Base-by-base conservation (phyloP, 2,797 vertebrate species). In the Sciaenops ocellatus region DNA sequence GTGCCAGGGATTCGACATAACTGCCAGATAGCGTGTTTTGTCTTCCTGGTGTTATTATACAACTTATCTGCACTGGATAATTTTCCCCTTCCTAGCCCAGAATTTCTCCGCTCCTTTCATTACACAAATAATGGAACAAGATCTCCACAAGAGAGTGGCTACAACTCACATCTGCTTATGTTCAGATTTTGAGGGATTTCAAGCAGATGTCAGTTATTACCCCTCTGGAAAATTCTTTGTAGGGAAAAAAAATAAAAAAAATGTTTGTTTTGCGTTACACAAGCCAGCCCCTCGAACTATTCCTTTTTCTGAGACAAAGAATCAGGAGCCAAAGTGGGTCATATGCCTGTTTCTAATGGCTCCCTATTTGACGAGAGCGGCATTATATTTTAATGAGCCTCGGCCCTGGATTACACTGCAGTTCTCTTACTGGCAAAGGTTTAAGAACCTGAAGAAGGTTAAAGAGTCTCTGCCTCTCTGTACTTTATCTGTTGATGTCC, bases 201-300 rank as follows among this genome's bases (percentile, higher is more conserved):
- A 63, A 85, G 56, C 85, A 81, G 80, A 92, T 91, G 85, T 79
- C 46, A 80, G 54, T 87, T 86, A 85, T 89, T 89, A 79, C 52
- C 73, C 62, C 62, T 76, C 42, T 79, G 60, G 84, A 80, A 83
- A 70, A 74, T 86, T 85, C 70, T 88, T 84, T 76, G 34, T 9
- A 76, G 44, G 59, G 30, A 57, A 50, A 42, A 56, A 48, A 11
- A 42, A 42, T 11, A 44, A 44, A 34, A 52, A 69, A 61, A 38
- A 59, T 24, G 54, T 73, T 73, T 81, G 63, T 79, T 85, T 83
- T 82, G 46, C 16, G 48, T 85, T 65, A 56, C 50, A 77, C 41
- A 47, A 79, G 52, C 24, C 76, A 79, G 48, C 3, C 11, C 28
- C 74, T 57, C n/a, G n/a, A n/a, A n/a, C n/a, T n/a, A n/a, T n/a